Conservation (phyloP, 2,113 vertebrate species). For the Cyanoramphus novaezelandiae region DNA sequence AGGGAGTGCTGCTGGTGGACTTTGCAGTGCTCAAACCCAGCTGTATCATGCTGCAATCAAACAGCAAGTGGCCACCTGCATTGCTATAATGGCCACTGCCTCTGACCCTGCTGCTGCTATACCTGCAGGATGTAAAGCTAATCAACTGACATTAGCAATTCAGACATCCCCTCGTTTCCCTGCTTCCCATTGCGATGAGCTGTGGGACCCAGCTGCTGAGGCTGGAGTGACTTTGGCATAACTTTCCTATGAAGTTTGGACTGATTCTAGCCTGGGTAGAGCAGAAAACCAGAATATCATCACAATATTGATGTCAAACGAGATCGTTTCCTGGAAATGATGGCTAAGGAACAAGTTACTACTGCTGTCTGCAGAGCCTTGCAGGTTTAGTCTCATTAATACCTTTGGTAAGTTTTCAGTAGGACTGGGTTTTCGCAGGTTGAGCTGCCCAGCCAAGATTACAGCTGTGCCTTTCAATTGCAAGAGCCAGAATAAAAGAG, state of each 20-base stretch:
- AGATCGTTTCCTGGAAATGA: neutral
- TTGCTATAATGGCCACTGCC: neutral
- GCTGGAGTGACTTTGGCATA: neutral
- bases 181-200: neutral
- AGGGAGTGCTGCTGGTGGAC: neutral
- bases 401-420: neutral
- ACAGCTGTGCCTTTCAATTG: neutral
- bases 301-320: neutral
- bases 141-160: neutral
- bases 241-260: neutral
- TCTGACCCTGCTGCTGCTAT: neutral
- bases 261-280: neutral
- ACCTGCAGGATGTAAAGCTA: neutral
- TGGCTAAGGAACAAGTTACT: neutral
- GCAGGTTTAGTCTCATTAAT: neutral
- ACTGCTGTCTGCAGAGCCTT: neutral
- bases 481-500: neutral
- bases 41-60: neutral
- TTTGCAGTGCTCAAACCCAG: neutral
- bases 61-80: neutral
- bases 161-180: neutral
- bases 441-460: neutral
- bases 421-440: neutral
- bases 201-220: neutral
- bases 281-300: neutral